Evolutionary conservation across 2,888 invertebrate genomes (phyloP).

Genomic region (Cryptocheilus praepositus): DNA sequence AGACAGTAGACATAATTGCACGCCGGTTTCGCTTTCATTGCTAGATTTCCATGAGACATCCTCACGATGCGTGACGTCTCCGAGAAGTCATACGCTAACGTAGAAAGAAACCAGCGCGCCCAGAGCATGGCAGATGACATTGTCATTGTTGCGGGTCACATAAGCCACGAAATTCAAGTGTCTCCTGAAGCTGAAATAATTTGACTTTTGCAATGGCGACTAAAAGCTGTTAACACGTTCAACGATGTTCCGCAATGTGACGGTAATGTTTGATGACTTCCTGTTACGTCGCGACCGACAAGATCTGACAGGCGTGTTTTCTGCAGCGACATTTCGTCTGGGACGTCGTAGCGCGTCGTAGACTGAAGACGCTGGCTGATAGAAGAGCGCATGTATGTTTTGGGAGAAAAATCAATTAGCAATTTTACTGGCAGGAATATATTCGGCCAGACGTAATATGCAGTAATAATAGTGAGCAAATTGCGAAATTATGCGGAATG

Average conservation of each 20-base stretch:
- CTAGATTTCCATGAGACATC: slow-evolving; percentile 64
- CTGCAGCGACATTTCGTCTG: too few relatives aligned
- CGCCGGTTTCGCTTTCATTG: slow-evolving; percentile 73
- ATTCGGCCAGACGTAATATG: too few relatives aligned
- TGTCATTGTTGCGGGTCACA: slow-evolving; percentile 38
- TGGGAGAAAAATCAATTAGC: too few relatives aligned
- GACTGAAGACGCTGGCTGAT: too few relatives aligned
- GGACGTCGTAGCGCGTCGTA: too few relatives aligned
- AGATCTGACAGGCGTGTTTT: too few relatives aligned
- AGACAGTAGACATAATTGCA: slow-evolving; percentile 66
- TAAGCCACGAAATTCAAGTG: slow-evolving; percentile 21
- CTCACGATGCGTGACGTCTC: slow-evolving; percentile 65
- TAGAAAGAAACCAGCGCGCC: neutral
- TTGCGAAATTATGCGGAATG: too few relatives aligned
- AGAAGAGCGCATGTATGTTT: too few relatives aligned
- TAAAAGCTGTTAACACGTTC: slow-evolving; percentile 15
- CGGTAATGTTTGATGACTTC: slow-evolving; percentile 2
- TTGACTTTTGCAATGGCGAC: slow-evolving; percentile 9
- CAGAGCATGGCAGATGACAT: slow-evolving; percentile 20
- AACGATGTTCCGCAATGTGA: neutral
- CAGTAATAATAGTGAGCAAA: too few relatives aligned
- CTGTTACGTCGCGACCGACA: slow-evolving; percentile 6
- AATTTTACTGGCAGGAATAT: too few relatives aligned
- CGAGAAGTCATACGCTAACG: slow-evolving; percentile 12
- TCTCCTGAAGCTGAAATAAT: slow-evolving; percentile 20